phyloP scores from a whole-genome alignment of 2,888 invertebrate genomes.

The Caenorhabditis sinica region DNA sequence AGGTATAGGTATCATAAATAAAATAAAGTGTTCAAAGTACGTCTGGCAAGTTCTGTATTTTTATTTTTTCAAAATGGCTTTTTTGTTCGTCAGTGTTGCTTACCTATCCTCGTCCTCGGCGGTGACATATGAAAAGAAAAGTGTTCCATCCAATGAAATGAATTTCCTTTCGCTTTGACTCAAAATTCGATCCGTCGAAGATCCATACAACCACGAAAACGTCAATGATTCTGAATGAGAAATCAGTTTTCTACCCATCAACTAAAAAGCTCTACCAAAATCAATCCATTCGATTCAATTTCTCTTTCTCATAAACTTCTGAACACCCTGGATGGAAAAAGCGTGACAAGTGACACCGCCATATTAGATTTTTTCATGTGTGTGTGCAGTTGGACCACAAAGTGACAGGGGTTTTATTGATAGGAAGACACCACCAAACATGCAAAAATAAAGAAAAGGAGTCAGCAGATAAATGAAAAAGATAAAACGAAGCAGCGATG shows the following conservation, averaged over 20 bases:
- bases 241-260: neutral
- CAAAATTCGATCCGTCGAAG: constrained; percentile 77
- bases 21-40: neutral
- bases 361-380: constrained; percentile 13
- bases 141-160: constrained; percentile 82
- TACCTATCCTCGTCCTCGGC: constrained; percentile 80
- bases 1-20: neutral
- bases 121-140: constrained; percentile 79
- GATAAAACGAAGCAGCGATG: constrained; percentile 13
- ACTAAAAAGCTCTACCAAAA: constrained; percentile 13
- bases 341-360: constrained; percentile 16
- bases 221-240: constrained; percentile 79
- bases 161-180: constrained; percentile 78
- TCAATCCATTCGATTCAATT: constrained; percentile 2
- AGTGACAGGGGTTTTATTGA: constrained; percentile 30
- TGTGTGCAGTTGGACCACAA: constrained; percentile 31
- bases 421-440: constrained; percentile 43
- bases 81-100: neutral
- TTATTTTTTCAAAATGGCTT: neutral
- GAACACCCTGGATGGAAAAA: constrained; percentile 27
- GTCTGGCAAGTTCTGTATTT: neutral
- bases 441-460: constrained; percentile 37
- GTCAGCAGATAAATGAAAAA: constrained; percentile 17
- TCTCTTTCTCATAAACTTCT: neutral
- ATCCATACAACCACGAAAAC: constrained; percentile 79